Base-by-base conservation (phyloP, 2,888 invertebrate genomes). In the Cantharis lateralis region DNA sequence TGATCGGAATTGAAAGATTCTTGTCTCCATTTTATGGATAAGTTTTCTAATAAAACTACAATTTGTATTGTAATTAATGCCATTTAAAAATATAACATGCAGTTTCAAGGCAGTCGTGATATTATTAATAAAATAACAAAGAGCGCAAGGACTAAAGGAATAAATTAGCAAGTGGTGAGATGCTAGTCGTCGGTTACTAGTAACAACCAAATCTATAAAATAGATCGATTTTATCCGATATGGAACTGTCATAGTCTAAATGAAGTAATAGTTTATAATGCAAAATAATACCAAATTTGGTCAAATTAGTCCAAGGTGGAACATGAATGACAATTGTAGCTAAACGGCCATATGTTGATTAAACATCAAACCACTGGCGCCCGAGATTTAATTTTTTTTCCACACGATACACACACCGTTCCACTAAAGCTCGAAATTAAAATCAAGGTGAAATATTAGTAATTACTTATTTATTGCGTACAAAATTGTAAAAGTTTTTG, bases 231-330 rank as follows among this genome's bases (percentile, higher is more conserved):
- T 62, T 63, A 72, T 28, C 76, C n/a, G 66, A 76, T 76, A 74
- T 77, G 71, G 74, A 28, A 64, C 68, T 70, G 32, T 70, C 69
- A 71, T 71, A 71, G 71, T 74, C 68, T 71, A 70, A 74, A 80
- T 80, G 79, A 80, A 77, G 80, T 76, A 81, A 81, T 80, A 79
- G 72, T 75, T 72, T 74, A 78, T 75, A 79, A 63, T 75, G 74
- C 75, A 80, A 82, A 80, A 82, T 82, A 82, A 82, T 77, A 82
- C 83, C 83, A 83, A 82, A 82, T 83, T 82, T 78, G 83, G 83
- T 74, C 77, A 77, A 83, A 82, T 82, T 81, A 82, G 83, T 83
- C 81, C 83, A 83, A 83, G 83, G 83, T 71, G 73, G 70, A 66
- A 74, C 71, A 71, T 70, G 66, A 77, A 71, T 77, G 74, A 74